Base-by-base conservation (phyloP, 2,888 invertebrate species). In the Drosophila yooni region DNA sequence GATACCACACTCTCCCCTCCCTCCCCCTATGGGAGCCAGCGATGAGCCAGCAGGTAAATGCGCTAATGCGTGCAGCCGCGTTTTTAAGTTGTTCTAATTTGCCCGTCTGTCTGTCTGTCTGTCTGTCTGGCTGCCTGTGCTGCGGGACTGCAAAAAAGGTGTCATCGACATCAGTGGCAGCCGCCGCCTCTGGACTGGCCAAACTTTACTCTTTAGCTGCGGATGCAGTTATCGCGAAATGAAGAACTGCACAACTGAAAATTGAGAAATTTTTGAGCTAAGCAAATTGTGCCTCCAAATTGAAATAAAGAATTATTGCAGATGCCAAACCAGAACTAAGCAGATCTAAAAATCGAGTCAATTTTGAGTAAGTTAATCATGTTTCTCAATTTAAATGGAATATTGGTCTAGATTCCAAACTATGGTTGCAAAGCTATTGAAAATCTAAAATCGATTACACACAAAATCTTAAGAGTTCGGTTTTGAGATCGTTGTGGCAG, bases 51-150 rank as follows among this genome's bases (percentile, higher is more conserved):
- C 69, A 68, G 76, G 76, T 75, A 76, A 79, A 74, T 74, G 63
- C 74, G 78, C 79, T 89, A 85, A 85, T 85, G 90, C 87, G 75
- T 89, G 90, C 90, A 61, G 90, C 73, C 82, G 88, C 78, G 69
- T 86, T 86, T 73, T 85, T 86, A 90, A 85, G 87, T 85, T 90
- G 89, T 79, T 85, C 85, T 85, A 85, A 85, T 85, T 85, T 85
- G 81, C 36, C 11, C 3, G 3, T 27, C 38, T 5, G 7, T 27
- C 34, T 21, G 13, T 51, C 18, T 2, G 8, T 38, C 46, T 13
- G 10, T 31, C n/a, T 58, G 31, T 51, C 43, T 66, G 34, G 57
- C 58, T 46, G 57, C 51, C 50, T 60, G 21, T 43, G n/a, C 43
- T 11, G 15, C 21, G 50, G 63, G 34, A 43, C 43, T 57, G 65